Base-by-base conservation (phyloP, 2,113 vertebrate genomes). In the Perca flavescens region DNA sequence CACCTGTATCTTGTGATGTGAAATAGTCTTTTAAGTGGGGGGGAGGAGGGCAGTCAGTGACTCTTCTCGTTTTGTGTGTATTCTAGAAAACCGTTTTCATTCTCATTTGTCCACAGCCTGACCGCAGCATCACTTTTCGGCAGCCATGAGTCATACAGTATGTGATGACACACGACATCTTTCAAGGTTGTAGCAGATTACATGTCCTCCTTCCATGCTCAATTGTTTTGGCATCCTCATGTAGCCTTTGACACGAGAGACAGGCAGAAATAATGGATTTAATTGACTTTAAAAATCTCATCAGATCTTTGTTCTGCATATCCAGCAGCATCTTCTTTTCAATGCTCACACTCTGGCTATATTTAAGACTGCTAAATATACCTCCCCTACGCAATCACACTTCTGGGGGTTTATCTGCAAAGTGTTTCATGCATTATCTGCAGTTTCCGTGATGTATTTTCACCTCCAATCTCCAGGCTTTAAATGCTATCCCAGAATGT, bases 271-370 rank as follows among this genome's bases (percentile, higher is more conserved):
- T 84, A 90, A 92, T 90, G 14, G 0, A 66, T 82, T 43, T 87
- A 89, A 90, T 86, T 86, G 75, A 78, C 80, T 88, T 77, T 74
- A 83, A 82, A 74, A 85, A 80, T 83, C 76, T 91, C 82, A 88
- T 91, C 78, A 88, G 34, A 40, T 16, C 65, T 16, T 84, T 69
- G 80, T 86, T 82, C 79, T 82, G 72, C 83, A 79, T n/a, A 61
- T 77, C 49, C 66, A 49, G 47, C 68, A 74, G 22, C 53, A 66
- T 91, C 57, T 53, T 50, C 50, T n/a, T 43, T 22, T 56, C 63
- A 22, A 10, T 28, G 14, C 68, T 73, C 22, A 22, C 43, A 22
- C 60, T 84, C 7, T 34, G 22, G 21, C 2, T 65, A 17, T n/a
- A 75, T 58, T n/a, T 62, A 47, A 64, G 25, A 68, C 12, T 40